Base-by-base conservation (phyloP, 2,888 invertebrate species). In the Nymphalis c-album region DNA sequence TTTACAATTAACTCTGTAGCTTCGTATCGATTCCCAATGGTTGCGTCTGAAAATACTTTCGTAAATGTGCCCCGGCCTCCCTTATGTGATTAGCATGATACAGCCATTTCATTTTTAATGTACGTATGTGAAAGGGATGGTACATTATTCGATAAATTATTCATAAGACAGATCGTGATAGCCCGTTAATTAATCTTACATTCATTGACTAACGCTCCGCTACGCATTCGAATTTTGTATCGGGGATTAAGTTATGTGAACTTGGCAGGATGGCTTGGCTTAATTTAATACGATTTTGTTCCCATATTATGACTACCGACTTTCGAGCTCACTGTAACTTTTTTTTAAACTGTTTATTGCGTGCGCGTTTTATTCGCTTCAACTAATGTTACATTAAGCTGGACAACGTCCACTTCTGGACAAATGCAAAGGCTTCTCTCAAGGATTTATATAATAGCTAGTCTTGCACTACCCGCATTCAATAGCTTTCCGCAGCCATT, bases 141-240 rank as follows among this genome's bases (percentile, higher is more conserved):
- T 45, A n/a, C 7, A 45, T 48, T 40, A 45, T 63, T 63, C 26
- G 20, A 65, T 71, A 67, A 71, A 71, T 69, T 65, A 71, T 70
- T 69, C 68, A 69, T 62, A 57, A 47, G 58, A 35, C 61, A 66
- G 63, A 62, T 63, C 61, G 53, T 67, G 66, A 71, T 71, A 67
- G 67, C 51, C 62, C 59, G 64, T 65, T 68, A 71, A 71, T 71
- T 71, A 71, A 65, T 69, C 65, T 71, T 64, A 66, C 58, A 68
- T 71, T 71, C 65, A 69, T 67, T 69, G 63, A 17, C 18, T 57
- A 55, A 40, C n/a, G 58, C 45, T 60, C 61, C 16, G 48, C 47
- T 55, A 35, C 40, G 35, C 35, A n/a, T 61, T 50, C 35, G n/a
- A 31, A 62, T 65, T 65, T 53, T 60, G 55, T 66, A 60, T 55